These are phyloP conservation scores for Pseudomyrmex gracilis DNA, from an alignment of 1,140 invertebrate genomes.

Conservation along the genomic window DNA sequence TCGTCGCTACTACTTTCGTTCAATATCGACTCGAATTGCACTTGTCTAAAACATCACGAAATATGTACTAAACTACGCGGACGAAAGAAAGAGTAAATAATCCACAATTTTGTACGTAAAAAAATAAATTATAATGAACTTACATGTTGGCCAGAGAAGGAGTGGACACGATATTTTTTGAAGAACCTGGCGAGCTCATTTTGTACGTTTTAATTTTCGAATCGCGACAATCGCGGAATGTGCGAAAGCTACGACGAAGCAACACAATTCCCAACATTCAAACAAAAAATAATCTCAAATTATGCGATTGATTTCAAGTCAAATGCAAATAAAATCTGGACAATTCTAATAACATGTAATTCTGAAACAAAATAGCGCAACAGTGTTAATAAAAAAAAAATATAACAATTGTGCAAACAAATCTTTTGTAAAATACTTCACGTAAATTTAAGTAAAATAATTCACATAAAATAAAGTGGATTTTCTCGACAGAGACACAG, in stretches of 20 bases:
- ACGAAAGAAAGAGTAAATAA: background rate
- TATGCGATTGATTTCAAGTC: background rate
- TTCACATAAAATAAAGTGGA: background rate
- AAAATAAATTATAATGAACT: background rate
- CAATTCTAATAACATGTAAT: no score
- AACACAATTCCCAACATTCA: background rate
- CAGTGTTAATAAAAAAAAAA: no score
- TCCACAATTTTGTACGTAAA: background rate
- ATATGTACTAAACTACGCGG: background rate
- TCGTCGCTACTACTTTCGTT: slow-evolving; percentile 67
- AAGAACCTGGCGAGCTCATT: slow-evolving; percentile 6
- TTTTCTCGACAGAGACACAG: background rate
- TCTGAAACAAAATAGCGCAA: no score
- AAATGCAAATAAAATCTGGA: background rate
- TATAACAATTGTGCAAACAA: no score
- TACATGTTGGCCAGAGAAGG: slow-evolving; percentile 2
- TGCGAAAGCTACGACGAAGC: background rate
- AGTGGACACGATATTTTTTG: background rate
- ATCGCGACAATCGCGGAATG: background rate
- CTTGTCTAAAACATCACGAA: slow-evolving; percentile 33
- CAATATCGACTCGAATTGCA: slow-evolving; percentile 66
- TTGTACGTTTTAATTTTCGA: background rate
- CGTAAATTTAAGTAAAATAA: background rate
- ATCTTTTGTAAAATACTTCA: background rate
- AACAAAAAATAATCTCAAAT: background rate